Base-by-base conservation (phyloP, 2,113 vertebrate genomes). In the Misgurnus anguillicaudatus region DNA sequence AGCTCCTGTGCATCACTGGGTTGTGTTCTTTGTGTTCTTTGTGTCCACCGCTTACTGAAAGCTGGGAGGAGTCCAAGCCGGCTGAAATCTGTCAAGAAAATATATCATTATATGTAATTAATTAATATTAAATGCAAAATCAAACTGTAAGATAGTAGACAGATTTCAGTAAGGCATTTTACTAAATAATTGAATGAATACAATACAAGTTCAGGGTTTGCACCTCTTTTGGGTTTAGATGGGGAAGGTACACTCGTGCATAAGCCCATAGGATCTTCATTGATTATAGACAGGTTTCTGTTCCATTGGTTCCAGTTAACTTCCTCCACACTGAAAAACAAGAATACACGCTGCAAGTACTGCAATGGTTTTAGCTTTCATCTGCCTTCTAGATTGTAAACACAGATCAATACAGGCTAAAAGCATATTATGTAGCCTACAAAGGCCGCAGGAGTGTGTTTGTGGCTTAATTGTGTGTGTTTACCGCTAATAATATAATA, bases 231-330 rank as follows among this genome's bases (percentile, higher is more conserved):
- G 69, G 16, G 51, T 58, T 16, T 31, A 38, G 38, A 4, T 45
- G 41, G 10, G 2, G 24, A 17, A 17, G 31, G 6, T 19, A 10
- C 14, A 10, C 9, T 0, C 7, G 8, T 66, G 24, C 4, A 13
- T 21, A 42, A 65, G 55, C 62, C 65, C 2, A 97, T 96, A 0
- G 98, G 98, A 62, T 99, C 97, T 89, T 99, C 98, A 0, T 95
- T 94, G 89, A 98, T 96, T 89, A 96, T 97, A 64, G 93, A 88
- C 87, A 98, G 87, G n/a, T 96, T 94, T 57, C 88, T 94, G 88
- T 98, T 99, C 98, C 98, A 99, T 0, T 94, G 96, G 89, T 94
- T 96, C 98, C 98, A 99, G 91, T 98, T 98, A 82, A 98, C 94
- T 86, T 98, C 96, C 45, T 98, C 96, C 81, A 99, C 95, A 88